Evolutionary conservation across 2,797 vertebrate genomes (phyloP), one percentile per base, ranked within the genome.

Genomic region (Leptoclinus maculatus): DNA sequence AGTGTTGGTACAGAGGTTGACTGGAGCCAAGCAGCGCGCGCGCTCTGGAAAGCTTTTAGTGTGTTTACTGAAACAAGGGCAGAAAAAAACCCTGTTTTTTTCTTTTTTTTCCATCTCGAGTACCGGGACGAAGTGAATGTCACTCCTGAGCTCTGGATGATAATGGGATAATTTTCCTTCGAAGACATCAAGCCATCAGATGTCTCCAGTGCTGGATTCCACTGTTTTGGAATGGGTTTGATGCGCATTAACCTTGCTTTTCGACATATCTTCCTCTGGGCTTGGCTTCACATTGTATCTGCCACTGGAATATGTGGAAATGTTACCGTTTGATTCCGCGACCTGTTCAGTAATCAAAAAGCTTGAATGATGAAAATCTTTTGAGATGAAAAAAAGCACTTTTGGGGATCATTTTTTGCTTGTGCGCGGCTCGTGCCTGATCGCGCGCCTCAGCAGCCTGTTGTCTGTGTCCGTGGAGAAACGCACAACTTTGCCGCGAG

Each of bases 301-400:
- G 66, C 59, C 49, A 8, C n/a, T 85, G 87, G 89, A 84, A 85
- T 87, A 82, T 81, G 66, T 71, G 79, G 36, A 45, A 49, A 59
- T 79, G 27, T 47, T 19, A 6, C 21, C 7, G 11, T 70, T 59
- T 74, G 74, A 67, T 70, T 72, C 57, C 13, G 14, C 10, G 59
- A 74, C 51, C 70, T 64, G 74, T 86, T 85, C 73, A 73, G 34
- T 62, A 4, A 84, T 78, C 58, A 72, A 58, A 67, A 74, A 76
- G 78, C 41, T 82, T 81, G 85, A 87, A 88, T 59, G 62, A 89
- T 92, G 90, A 59, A 86, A 88, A 89, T 91, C 82, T 74, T 88
- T 90, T 91, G 93, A 93, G 87, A 93, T 94, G 92, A 93, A 89
- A 92, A 90, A 59, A 88, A 75, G 83, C 90, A 92, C 91, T 92